A percentile compares a stretch with the other conserved stretches of the same genome.
These are phyloP conservation scores for Odontamblyopus lacepedii DNA, from an alignment of 2,797 vertebrate genomes.

Conservation along the genomic window DNA sequence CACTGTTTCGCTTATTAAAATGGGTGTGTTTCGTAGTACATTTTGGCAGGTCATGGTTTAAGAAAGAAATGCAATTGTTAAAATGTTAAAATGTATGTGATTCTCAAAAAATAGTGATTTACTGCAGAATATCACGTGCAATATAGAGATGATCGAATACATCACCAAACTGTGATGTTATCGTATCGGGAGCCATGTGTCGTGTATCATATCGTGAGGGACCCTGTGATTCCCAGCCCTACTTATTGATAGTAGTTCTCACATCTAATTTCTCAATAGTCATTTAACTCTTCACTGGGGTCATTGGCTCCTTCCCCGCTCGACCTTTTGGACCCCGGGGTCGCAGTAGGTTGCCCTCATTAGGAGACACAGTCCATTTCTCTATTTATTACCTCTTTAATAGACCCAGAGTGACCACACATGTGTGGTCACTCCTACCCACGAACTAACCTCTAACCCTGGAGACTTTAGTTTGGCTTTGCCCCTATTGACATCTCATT, in stretches of 20 bases:
- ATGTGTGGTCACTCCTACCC: slow-evolving; percentile 42
- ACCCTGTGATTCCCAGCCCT: no score
- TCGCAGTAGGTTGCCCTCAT: slow-evolving; percentile 70
- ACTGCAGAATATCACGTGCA: no score
- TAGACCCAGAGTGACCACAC: slow-evolving; percentile 61
- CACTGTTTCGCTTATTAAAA: no score
- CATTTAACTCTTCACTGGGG: slow-evolving; percentile 30
- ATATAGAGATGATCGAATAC: no score
- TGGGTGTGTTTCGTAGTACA: no score
- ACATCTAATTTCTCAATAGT: slow-evolving; percentile 15
- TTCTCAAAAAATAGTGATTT: no score
- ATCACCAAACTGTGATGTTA: no score
- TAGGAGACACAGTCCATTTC: slow-evolving; percentile 55
- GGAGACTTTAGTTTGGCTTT: slow-evolving; percentile 40
- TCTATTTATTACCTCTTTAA: slow-evolving; percentile 46
- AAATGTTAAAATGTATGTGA: no score
- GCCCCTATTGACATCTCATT: slow-evolving; percentile 52
- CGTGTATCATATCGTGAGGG: no score
- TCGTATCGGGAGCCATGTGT: no score
- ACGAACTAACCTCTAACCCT: slow-evolving; percentile 64
- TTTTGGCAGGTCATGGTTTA: no score
- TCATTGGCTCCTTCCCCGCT: slow-evolving; percentile 40
- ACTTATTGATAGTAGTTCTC: background rate
- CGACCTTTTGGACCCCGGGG: slow-evolving; percentile 49
- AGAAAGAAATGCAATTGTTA: no score